These are phyloP conservation scores for Eupithecia abbreviata DNA, from an alignment of 2,888 invertebrate genomes.

Conservation along the genomic window DNA sequence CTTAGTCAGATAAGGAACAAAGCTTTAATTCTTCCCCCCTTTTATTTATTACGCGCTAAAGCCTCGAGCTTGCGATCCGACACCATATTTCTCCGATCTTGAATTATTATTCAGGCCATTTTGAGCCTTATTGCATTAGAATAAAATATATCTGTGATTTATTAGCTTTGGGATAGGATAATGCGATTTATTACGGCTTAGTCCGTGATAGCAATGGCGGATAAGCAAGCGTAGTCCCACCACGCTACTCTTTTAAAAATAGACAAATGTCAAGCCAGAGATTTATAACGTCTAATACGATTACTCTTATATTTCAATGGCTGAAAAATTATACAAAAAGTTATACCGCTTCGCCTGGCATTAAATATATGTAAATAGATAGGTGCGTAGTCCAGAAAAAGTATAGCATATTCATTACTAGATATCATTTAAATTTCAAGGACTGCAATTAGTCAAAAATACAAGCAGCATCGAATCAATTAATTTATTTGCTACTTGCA, in stretches of 20 bases:
- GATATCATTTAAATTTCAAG: slow-evolving; percentile 9
- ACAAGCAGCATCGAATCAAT: background rate
- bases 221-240: slow-evolving; percentile 20
- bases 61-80: slow-evolving; percentile 67
- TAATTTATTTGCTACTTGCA: slow-evolving; percentile 37
- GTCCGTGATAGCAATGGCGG: slow-evolving; percentile 29
- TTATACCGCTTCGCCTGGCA: background rate
- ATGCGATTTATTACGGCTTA: slow-evolving; percentile 34
- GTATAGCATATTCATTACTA: too few species aligned
- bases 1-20: slow-evolving; percentile 71
- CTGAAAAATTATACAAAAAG: background rate
- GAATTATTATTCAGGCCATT: slow-evolving; percentile 29
- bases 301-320: background rate
- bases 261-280: slow-evolving; percentile 1
- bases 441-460: slow-evolving; percentile 24
- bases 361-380: too few species aligned
- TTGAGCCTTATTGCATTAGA: slow-evolving; percentile 28
- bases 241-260: slow-evolving; percentile 10
- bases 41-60: slow-evolving; percentile 79
- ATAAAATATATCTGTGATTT: slow-evolving; percentile 27
- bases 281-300: background rate
- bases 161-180: slow-evolving; percentile 25
- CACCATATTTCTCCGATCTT: slow-evolving; percentile 32
- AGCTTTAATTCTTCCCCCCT: slow-evolving; percentile 54
- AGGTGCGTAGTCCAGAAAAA: too few species aligned